Evolutionary conservation across 2,113 vertebrate genomes (phyloP), one percentile per base, ranked within the genome.

Genomic region (Phoenicopterus ruber): DNA sequence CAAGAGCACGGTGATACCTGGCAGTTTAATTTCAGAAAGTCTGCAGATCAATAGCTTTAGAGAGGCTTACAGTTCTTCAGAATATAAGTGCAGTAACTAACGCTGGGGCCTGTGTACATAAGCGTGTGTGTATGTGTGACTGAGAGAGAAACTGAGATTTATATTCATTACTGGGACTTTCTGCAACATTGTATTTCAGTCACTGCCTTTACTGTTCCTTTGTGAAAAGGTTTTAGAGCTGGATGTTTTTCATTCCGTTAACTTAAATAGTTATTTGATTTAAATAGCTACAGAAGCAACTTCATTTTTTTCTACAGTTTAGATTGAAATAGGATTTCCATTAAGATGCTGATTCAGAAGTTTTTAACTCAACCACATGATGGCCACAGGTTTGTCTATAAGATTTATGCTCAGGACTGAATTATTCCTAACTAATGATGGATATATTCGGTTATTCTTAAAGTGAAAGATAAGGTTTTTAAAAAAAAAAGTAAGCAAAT

Each of bases 1-100:
- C 98, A 99, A 98, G 89, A 96, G 96, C 94, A 96, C 82, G 86
- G 95, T 94, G 98, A 98, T 98, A 98, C 96, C 98, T 98, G 97
- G 98, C 98, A 98, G 97, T 98, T 99, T 98, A 98, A 99, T 99
- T 98, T 98, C 97, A 98, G 77, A 93, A 95, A 81, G 69, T 59
- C 66, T 91, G 83, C 21, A 83, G 90, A 96, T 98, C 96, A 93
- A 97, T 98, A 96, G 55, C 71, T 96, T 95, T 92, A 95, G 78
- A 92, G 54, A 96, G n/a, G 32, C 62, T 96, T 96, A 86, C 17
- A 94, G 74, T 90, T 93, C 72, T 82, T 77, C 77, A 88, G 79
- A 94, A 86, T 71, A 21, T 40, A 88, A 80, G 88, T 79, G 62
- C 61, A 92, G 71, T 87, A 95, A 94, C 77, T 90, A 91, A 94